phyloP scores from a whole-genome alignment of 2,113 vertebrate species.

The Tichodroma muraria region DNA sequence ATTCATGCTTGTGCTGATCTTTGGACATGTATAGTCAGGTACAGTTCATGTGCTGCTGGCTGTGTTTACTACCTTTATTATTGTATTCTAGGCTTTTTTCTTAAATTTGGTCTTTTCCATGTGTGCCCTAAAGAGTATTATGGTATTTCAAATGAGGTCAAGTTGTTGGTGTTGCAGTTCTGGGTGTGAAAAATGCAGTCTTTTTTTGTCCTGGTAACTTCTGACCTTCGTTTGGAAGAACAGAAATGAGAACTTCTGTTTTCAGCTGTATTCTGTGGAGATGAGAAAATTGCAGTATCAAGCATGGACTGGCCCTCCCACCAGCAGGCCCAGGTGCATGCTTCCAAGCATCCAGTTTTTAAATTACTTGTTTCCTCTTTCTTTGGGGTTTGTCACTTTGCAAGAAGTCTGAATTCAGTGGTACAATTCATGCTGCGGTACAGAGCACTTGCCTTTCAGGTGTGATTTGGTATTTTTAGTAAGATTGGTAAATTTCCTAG shows the following conservation, averaged over 20 bases:
- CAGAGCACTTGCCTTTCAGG: not conserved
- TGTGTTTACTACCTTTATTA: not conserved
- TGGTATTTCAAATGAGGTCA: not conserved
- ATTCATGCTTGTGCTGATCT: not conserved
- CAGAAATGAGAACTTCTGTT: not conserved
- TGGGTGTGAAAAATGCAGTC: not conserved
- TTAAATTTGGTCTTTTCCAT: not conserved
- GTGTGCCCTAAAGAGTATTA: not conserved
- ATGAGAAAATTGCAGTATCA: not conserved
- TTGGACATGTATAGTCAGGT: not conserved
- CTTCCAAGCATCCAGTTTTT: not conserved
- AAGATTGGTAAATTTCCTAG: not conserved
- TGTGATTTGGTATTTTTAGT: not conserved
- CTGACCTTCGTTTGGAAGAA: not conserved
- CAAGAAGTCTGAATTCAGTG: not conserved
- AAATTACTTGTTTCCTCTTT: not conserved
- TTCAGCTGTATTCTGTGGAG: not conserved
- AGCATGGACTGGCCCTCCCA: not conserved
- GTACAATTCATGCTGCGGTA: rapidly evolving
- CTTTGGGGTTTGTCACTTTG: not conserved
- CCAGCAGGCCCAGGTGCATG: not conserved
- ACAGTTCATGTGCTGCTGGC: not conserved
- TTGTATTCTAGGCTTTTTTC: not conserved
- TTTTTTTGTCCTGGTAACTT: not conserved
- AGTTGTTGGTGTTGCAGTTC: not conserved